These are phyloP conservation scores for Steatocranus sp. DNA, from an alignment of 2,797 vertebrate species.

Conservation along the genomic window DNA sequence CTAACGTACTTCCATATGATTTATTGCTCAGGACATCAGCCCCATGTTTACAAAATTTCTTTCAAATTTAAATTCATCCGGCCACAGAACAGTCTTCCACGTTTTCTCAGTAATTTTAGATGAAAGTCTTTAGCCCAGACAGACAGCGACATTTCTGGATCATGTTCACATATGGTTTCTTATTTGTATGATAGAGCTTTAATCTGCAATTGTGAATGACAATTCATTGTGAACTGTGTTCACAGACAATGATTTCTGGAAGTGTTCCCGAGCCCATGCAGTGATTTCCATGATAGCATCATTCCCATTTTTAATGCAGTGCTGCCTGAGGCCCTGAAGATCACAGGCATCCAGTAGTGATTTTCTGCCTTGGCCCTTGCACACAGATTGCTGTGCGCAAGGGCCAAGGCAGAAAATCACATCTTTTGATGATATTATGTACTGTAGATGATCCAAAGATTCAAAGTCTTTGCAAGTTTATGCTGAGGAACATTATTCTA, in stretches of 20 bases:
- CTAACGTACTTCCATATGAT: neutral
- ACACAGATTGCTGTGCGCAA: accelerated
- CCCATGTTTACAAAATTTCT: neutral
- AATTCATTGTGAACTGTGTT: neutral
- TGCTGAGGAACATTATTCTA: neutral
- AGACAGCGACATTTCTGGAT: neutral
- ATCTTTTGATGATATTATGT: neutral
- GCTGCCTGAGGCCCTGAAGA: neutral
- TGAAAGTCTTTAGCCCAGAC: neutral
- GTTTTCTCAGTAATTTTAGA: neutral
- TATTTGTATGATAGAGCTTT: neutral
- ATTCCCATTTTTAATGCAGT: neutral
- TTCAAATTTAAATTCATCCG: neutral
- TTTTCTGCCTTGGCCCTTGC: neutral
- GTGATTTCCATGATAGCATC: neutral
- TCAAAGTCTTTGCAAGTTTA: neutral
- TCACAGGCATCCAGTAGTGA: neutral
- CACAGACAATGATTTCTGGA: neutral
- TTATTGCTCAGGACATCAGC: neutral
- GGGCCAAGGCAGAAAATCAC: neutral
- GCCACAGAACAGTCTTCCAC: neutral
- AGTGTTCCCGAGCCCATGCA: neutral
- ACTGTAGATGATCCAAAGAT: neutral
- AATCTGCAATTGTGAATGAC: neutral
- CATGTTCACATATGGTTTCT: neutral